Evolutionary conservation across 2,113 vertebrate genomes (phyloP), one percentile per base, ranked within the genome.

Genomic region (Sialia sialis): DNA sequence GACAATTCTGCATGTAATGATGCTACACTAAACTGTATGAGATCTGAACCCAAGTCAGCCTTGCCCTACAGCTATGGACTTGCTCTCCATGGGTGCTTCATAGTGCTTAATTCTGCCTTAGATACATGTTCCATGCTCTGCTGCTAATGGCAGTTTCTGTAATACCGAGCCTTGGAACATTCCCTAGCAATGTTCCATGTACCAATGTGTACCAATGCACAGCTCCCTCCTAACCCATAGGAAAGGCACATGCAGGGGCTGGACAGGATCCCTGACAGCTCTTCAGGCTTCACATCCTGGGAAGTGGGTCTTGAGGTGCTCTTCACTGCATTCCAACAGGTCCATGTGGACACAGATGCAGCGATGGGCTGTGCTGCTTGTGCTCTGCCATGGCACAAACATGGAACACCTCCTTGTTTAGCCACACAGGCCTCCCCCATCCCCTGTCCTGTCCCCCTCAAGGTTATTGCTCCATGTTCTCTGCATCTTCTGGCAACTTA

Each of bases 11-110:
- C 49, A 69, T 34, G 56, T 56, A 85, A 91, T 43, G 77, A 79
- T 41, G 38, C 87, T 67, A 92, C 43, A 46, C 75, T 79, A 83
- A 93, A 76, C 62, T 38, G 9, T 46, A 68, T 56, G 41, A 87
- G 54, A 86, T 84, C 75, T 90, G 70, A 95, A 56, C 84, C 80
- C 41, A 52, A 82, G 62, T 64, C 77, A 87, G 38, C 73, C 73
- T 87, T 93, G 73, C 64, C 88, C 72, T 95, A 48, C 60, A 89
- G 89, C 93, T 84, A 44, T 32, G 58, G 56, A 59, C 80, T 92
- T 41, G 23, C 74, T 91, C 41, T 64, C 62, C 9, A 13, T 16
- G 69, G 67, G 48, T 30, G 44, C 54, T 89, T 62, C 84, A 38
- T n/a, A 44, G 52, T 48, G 49, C 48, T 87, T 84, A 84, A 60